These are phyloP conservation scores for Galleria mellonella DNA, from an alignment of 1,140 invertebrate genomes.

Conservation along the genomic window DNA sequence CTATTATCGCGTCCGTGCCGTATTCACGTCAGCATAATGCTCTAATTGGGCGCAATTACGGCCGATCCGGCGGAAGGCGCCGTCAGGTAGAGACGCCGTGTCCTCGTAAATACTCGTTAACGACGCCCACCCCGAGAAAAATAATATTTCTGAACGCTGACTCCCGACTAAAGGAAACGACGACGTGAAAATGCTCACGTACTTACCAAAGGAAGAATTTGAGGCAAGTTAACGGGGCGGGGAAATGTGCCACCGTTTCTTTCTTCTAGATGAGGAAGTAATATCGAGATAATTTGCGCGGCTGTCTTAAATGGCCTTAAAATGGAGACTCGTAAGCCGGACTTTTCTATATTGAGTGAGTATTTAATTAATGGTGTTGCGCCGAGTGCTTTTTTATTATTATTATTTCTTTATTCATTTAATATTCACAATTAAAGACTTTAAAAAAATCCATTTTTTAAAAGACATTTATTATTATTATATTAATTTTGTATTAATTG, in stretches of 20 bases:
- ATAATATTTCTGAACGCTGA: slow-evolving; percentile 64
- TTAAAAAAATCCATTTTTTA: no score
- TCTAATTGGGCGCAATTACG: slow-evolving; percentile 71
- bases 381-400: neutral
- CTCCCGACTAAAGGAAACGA: slow-evolving; percentile 47
- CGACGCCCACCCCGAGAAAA: slow-evolving; percentile 59
- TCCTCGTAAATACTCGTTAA: slow-evolving; percentile 72
- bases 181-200: slow-evolving; percentile 45
- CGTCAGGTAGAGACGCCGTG: slow-evolving; percentile 60
- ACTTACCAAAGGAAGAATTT: slow-evolving; percentile 48
- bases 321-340: slow-evolving; percentile 8
- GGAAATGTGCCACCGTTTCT: slow-evolving; percentile 35
- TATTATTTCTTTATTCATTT: no score
- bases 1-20: slow-evolving; percentile 59
- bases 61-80: slow-evolving; percentile 50
- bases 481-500: no score
- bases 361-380: slow-evolving; percentile 6
- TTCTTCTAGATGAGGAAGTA: slow-evolving; percentile 28
- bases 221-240: slow-evolving; percentile 43
- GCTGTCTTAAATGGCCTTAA: slow-evolving; percentile 16
- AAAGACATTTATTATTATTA: no score
- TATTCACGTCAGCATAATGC: slow-evolving; percentile 71
- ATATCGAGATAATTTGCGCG: slow-evolving; percentile 24
- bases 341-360: slow-evolving; percentile 3
- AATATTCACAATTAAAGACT: no score